phyloP scores from a whole-genome alignment of 2,113 vertebrate genomes.

The Phodopus roborovskii region DNA sequence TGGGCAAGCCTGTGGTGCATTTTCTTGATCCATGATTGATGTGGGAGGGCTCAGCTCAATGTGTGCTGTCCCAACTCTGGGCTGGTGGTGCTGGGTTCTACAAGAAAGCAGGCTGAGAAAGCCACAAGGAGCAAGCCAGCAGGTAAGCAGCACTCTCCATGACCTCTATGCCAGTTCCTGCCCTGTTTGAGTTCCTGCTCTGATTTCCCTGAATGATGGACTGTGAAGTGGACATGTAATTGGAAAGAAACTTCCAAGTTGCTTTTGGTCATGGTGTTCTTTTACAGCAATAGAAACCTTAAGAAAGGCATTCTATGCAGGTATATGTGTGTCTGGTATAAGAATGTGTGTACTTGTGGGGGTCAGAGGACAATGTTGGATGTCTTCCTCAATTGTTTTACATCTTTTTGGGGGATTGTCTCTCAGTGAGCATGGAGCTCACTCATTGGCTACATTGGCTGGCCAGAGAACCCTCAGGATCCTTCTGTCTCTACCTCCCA shows the following conservation, averaged over 20 bases:
- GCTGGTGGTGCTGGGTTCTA: not conserved
- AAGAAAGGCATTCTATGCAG: not conserved
- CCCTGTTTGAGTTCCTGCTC: not conserved
- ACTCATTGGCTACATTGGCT: not conserved
- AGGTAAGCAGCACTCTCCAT: not conserved
- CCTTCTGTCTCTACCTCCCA: not conserved
- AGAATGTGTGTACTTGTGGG: not conserved
- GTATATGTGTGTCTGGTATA: not conserved
- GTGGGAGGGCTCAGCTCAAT: too few relatives aligned
- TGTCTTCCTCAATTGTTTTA: not conserved
- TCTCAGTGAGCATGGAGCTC: not conserved
- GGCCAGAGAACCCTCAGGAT: not conserved
- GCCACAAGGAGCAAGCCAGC: not conserved
- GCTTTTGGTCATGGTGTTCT: not conserved
- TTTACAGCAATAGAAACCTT: not conserved
- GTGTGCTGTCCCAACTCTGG: too few relatives aligned
- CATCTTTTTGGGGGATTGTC: not conserved
- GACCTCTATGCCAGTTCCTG: not conserved
- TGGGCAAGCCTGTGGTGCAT: not conserved
- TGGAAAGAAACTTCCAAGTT: not conserved
- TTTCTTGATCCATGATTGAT: not conserved
- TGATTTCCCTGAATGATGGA: not conserved
- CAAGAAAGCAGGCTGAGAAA: not conserved
- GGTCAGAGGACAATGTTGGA: not conserved
- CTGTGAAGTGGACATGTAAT: not conserved